These are phyloP conservation scores for Melanostoma mellinum DNA, from an alignment of 2,888 invertebrate species.

Conservation along the genomic window DNA sequence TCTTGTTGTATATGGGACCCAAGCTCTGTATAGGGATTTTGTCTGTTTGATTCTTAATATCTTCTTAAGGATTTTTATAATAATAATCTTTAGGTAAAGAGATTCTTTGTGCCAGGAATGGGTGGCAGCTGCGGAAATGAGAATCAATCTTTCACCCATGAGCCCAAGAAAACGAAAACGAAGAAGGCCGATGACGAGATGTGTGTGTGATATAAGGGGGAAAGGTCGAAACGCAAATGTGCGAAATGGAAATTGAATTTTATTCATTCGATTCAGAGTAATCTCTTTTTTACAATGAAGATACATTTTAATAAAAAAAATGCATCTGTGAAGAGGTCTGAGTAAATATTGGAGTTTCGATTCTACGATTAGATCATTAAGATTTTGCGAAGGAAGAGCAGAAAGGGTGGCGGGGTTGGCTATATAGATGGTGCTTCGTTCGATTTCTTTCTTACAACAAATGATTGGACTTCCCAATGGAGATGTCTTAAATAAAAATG, in stretches of 20 bases:
- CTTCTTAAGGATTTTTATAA: slow-evolving; percentile 71
- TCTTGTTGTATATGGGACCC: slow-evolving; percentile 5
- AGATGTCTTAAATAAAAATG: too few relatives aligned
- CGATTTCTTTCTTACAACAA: too few relatives aligned
- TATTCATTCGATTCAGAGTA: not conserved
- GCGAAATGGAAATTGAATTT: slow-evolving; percentile 62
- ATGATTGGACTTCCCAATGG: too few relatives aligned
- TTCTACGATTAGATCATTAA: too few relatives aligned
- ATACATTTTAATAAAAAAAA: too few relatives aligned
- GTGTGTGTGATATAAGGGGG: slow-evolving; percentile 16
- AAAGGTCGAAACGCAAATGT: slow-evolving; percentile 50
- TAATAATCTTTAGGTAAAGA: slow-evolving; percentile 64
- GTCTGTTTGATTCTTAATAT: slow-evolving; percentile 62
- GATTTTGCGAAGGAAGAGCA: too few relatives aligned
- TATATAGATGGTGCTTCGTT: too few relatives aligned
- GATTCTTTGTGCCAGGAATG: slow-evolving; percentile 38
- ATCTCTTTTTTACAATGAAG: too few relatives aligned
- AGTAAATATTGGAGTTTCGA: too few relatives aligned
- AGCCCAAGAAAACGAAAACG: slow-evolving; percentile 5
- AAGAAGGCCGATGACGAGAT: slow-evolving; percentile 27
- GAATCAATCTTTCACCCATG: slow-evolving; percentile 39
- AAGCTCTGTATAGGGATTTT: slow-evolving; percentile 29
- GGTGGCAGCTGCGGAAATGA: slow-evolving; percentile 71
- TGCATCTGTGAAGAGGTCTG: too few relatives aligned
- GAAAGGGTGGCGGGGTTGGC: too few relatives aligned